Percentiles rank a stretch among this genome's conserved stretches.
Conservation (phyloP, 1,140 invertebrate species). For the Caenorhabditis remanei region DNA sequence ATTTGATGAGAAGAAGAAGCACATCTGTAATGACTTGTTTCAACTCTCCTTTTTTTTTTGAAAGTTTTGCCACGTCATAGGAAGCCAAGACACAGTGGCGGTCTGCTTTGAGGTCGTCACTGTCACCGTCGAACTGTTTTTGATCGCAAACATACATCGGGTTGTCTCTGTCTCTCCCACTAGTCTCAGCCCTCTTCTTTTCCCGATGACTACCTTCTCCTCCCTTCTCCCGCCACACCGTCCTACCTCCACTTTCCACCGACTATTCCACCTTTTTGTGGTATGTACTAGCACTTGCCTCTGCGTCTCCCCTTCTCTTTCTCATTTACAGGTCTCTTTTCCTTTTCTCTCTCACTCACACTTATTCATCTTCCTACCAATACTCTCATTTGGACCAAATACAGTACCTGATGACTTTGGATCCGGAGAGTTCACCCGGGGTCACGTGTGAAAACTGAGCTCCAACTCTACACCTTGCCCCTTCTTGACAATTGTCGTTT, state of each 20-base stretch:
- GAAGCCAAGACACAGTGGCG: slow-evolving; percentile 53
- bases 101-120: slow-evolving; percentile 54
- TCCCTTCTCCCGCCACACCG: slow-evolving; percentile 42
- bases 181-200: not conserved
- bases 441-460: slow-evolving; percentile 13
- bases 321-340: slow-evolving; percentile 29
- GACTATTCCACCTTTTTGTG: slow-evolving; percentile 55
- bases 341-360: slow-evolving; percentile 3
- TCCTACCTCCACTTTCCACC: slow-evolving; percentile 38
- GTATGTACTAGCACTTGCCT: slow-evolving; percentile 50
- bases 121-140: slow-evolving; percentile 56
- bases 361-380: not conserved
- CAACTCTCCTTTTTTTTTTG: not conserved
- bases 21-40: slow-evolving; percentile 7
- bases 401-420: not conserved
- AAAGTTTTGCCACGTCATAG: slow-evolving; percentile 44
- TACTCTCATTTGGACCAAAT: not conserved
- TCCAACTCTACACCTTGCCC: slow-evolving; percentile 8
- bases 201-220: slow-evolving; percentile 46
- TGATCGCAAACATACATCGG: slow-evolving; percentile 55
- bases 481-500: slow-evolving; percentile 46
- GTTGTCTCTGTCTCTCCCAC: slow-evolving; percentile 33
- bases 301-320: not conserved
- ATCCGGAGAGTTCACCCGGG: not conserved
- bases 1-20: not conserved